phyloP scores from a whole-genome alignment of 2,113 vertebrate genomes.

The Callorhinus ursinus region DNA sequence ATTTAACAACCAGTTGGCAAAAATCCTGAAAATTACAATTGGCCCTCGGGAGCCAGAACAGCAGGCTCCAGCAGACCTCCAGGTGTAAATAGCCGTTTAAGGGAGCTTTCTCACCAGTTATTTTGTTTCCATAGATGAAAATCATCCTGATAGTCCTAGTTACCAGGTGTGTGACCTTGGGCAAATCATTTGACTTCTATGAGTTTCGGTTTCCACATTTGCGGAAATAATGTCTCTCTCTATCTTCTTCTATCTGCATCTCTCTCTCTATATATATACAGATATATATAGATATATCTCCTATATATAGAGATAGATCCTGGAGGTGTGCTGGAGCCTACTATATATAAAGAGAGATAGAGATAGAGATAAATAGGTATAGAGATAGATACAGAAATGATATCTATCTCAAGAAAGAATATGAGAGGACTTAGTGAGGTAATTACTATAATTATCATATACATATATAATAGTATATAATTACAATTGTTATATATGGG shows the following conservation, averaged over 20 bases:
- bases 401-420: neutral
- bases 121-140: neutral
- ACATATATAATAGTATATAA: neutral
- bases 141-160: neutral
- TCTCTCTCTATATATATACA: neutral
- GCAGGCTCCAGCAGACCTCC: neutral
- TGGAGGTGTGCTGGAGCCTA: too few species aligned
- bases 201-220: conserved; percentile 14
- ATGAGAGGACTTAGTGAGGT: neutral
- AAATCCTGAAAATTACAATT: neutral
- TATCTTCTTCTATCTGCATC: neutral
- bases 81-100: neutral
- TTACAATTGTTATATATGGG: neutral
- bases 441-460: neutral
- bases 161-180: neutral
- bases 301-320: too few species aligned
- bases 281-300: too few species aligned
- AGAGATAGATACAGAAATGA: neutral
- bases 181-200: neutral
- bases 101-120: neutral
- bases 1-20: conserved; percentile 5
- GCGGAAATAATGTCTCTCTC: neutral
- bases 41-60: neutral
- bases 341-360: neutral
- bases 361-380: neutral